These are phyloP conservation scores for Pachyseris speciosa DNA, from an alignment of 64 coral and sea anemone species.

Conservation along the genomic window DNA sequence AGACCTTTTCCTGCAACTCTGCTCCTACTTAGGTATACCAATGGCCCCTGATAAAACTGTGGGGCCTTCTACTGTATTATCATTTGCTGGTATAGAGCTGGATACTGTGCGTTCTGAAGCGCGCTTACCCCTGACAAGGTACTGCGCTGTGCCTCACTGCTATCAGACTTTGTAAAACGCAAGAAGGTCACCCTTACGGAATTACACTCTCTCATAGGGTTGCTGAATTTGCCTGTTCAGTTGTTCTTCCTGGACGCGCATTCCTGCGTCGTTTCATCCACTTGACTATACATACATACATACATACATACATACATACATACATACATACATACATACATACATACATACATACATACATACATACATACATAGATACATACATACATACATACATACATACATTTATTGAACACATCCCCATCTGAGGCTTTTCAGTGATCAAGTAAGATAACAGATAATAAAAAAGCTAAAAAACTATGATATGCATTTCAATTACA, in stretches of 20 bases:
- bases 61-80: not conserved
- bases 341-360: too few species aligned
- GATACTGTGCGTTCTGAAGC: not conserved
- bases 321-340: too few species aligned
- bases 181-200: not conserved
- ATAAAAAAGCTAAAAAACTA: too few species aligned
- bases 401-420: too few species aligned
- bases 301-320: too few species aligned
- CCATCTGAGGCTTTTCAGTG: too few species aligned
- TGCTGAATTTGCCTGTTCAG: slow-evolving; percentile 51
- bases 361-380: too few species aligned
- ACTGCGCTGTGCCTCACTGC: not conserved
- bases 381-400: too few species aligned
- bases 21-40: slow-evolving; percentile 11
- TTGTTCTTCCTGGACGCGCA: slow-evolving; percentile 30
- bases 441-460: too few species aligned
- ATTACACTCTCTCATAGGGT: slow-evolving; percentile 5
- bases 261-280: slow-evolving; percentile 32
- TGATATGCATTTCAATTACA: too few species aligned
- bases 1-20: not conserved
- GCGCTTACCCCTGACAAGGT: slow-evolving; percentile 25
- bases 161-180: not conserved
- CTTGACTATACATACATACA: too few species aligned
- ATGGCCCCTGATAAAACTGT: slow-evolving; percentile 42
- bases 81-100: slow-evolving; percentile 1